Percentiles rank a stretch among this genome's conserved stretches.
Conservation (phyloP, 2,888 invertebrate genomes). For the Eupithecia centaureata region DNA sequence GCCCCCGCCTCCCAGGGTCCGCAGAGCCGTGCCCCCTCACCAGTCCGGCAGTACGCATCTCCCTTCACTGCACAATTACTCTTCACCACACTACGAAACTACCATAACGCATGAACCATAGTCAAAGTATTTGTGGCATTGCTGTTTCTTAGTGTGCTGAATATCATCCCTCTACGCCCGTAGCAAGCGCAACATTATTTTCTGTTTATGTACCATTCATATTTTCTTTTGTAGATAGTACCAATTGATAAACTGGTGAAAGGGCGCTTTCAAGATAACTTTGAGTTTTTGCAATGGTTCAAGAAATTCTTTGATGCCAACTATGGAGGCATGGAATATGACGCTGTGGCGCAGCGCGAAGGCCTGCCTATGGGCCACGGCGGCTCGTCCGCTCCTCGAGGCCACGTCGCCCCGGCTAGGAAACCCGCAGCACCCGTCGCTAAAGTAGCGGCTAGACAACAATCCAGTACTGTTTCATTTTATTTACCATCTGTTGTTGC, state of each 20-base stretch:
- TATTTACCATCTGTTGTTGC: constrained; percentile 53
- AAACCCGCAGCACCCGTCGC: constrained; percentile 79
- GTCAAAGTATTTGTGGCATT: constrained; percentile 11
- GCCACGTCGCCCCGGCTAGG: constrained; percentile 68
- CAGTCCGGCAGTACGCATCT: constrained; percentile 76
- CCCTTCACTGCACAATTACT: constrained; percentile 46
- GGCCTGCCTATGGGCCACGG: constrained; percentile 94
- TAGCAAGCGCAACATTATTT: constrained; percentile 57
- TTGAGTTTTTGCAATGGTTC: constrained; percentile 99
- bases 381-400: constrained; percentile 82
- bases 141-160: constrained; percentile 54
- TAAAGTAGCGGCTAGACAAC: constrained; percentile 86
- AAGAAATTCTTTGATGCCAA: constrained; percentile 99
- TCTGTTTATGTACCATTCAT: constrained; percentile 66
- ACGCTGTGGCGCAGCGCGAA: constrained; percentile 93
- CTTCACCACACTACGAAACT: constrained; percentile 58
- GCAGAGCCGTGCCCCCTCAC: constrained; percentile 60
- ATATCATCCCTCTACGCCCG: constrained; percentile 43
- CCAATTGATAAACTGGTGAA: constrained; percentile 98
- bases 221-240: constrained; percentile 90
- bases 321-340: constrained; percentile 97
- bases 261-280: constrained; percentile 99
- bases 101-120: constrained; percentile 29
- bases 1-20: constrained; percentile 53
- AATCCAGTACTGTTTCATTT: constrained; percentile 82